Conservation (phyloP, 2,888 invertebrate species). For the Ormyrus pomaceus region DNA sequence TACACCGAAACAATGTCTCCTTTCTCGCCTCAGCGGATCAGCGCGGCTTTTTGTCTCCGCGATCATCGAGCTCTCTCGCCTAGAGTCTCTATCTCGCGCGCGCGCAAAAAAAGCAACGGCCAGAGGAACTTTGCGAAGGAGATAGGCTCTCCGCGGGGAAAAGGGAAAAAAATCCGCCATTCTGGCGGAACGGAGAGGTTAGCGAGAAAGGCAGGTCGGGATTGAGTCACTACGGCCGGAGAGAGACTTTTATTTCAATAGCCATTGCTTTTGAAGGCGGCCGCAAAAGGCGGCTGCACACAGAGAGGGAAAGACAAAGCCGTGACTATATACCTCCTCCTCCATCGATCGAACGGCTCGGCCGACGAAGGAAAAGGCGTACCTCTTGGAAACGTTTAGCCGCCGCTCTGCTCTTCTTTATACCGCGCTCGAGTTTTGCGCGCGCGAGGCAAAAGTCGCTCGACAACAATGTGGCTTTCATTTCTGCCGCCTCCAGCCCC, state of each 20-base stretch:
- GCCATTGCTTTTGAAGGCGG: constrained; percentile 62
- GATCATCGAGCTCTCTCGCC: background rate
- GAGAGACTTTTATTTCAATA: constrained; percentile 66
- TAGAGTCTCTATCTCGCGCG: background rate
- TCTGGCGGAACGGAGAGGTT: constrained; percentile 39
- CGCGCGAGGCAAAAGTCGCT: background rate
- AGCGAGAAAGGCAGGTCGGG: constrained; percentile 56
- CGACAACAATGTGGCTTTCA: constrained; percentile 57
- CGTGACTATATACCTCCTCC: constrained; percentile 16
- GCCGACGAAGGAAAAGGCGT: constrained; percentile 49
- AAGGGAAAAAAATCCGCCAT: constrained; percentile 37
- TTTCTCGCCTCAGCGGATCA: constrained; percentile 25
- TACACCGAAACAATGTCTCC: background rate
- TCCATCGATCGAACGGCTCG: constrained; percentile 58
- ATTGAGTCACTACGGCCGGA: constrained; percentile 69
- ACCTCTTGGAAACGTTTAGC: constrained; percentile 71
- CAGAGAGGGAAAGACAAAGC: constrained; percentile 48
- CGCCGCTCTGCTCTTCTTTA: constrained; percentile 53
- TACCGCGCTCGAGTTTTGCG: constrained; percentile 21
- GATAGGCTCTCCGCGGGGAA: background rate
- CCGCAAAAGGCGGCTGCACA: constrained; percentile 55
- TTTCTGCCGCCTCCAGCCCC: constrained; percentile 50
- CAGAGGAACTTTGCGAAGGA: background rate
- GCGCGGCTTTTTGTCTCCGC: constrained; percentile 15
- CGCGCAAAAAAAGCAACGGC: background rate